phyloP scores from a whole-genome alignment of 2,888 invertebrate species.

The Meghimatium bilineatum region DNA sequence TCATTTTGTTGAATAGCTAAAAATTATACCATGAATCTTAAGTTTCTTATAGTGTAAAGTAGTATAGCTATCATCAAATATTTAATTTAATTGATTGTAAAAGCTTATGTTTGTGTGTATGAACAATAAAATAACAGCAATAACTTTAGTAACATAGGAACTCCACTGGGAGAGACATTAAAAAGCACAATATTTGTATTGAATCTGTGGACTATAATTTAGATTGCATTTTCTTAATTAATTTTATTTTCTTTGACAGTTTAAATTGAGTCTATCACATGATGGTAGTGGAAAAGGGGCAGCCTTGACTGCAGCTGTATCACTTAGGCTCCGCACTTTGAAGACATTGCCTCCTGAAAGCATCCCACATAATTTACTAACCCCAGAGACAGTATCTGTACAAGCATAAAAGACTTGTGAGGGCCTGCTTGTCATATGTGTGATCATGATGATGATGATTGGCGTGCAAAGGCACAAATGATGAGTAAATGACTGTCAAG shows the following conservation, averaged over 20 bases:
- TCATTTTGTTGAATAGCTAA: too few species aligned
- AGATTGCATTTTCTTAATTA: neutral
- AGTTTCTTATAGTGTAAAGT: too few species aligned
- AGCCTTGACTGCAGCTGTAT: conserved; percentile 77
- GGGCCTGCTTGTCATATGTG: neutral
- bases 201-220: too few species aligned
- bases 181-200: too few species aligned
- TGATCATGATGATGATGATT: neutral
- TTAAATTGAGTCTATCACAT: conserved; percentile 73
- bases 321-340: conserved; percentile 59
- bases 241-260: conserved; percentile 54
- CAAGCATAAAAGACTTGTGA: neutral
- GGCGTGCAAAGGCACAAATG: neutral
- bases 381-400: neutral
- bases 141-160: too few species aligned
- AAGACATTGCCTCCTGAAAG: conserved; percentile 17
- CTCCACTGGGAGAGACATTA: too few species aligned
- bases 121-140: too few species aligned
- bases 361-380: neutral
- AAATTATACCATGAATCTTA: too few species aligned
- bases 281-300: conserved; percentile 78
- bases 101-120: too few species aligned
- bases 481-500: neutral
- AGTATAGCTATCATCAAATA: too few species aligned
- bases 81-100: too few species aligned